Evolutionary conservation across 2,797 vertebrate genomes (phyloP).

Genomic region (Notolepis coatsorum): DNA sequence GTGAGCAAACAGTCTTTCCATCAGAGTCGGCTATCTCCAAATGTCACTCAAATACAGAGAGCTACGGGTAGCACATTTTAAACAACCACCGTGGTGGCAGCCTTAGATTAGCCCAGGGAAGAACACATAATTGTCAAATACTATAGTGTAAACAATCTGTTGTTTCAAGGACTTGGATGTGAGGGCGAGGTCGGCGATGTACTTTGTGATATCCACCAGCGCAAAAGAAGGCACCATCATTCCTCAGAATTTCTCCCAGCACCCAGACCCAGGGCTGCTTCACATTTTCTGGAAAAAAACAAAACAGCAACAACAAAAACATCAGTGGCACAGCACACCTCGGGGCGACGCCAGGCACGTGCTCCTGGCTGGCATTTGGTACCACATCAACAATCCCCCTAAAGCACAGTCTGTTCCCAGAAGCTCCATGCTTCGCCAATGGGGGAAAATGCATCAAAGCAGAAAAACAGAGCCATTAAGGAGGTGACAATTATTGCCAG

Average conservation of each 20-base stretch:
- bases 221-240: neutral
- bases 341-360: constrained; percentile 7
- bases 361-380: constrained; percentile 1
- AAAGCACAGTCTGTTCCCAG: constrained; percentile 31
- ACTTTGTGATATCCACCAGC: too few relatives aligned
- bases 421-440: constrained; percentile 6
- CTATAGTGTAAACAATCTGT: too few relatives aligned
- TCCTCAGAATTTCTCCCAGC: constrained; percentile 1
- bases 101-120: constrained; percentile 13
- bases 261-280: constrained; percentile 4
- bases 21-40: constrained; percentile 45
- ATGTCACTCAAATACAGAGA: constrained; percentile 55
- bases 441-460: constrained; percentile 39
- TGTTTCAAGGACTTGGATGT: too few relatives aligned
- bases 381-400: constrained; percentile 14
- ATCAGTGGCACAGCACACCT: neutral
- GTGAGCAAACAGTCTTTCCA: constrained; percentile 51
- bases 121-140: too few relatives aligned
- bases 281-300: constrained; percentile 27
- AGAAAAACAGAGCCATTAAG: constrained; percentile 42
- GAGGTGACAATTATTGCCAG: constrained; percentile 38
- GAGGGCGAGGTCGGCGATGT: too few relatives aligned
- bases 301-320: constrained; percentile 1
- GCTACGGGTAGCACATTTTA: constrained; percentile 41
- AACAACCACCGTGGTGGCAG: constrained; percentile 26